Base-by-base conservation (phyloP, 2,888 invertebrate genomes). In the Nemapogon koenigi region DNA sequence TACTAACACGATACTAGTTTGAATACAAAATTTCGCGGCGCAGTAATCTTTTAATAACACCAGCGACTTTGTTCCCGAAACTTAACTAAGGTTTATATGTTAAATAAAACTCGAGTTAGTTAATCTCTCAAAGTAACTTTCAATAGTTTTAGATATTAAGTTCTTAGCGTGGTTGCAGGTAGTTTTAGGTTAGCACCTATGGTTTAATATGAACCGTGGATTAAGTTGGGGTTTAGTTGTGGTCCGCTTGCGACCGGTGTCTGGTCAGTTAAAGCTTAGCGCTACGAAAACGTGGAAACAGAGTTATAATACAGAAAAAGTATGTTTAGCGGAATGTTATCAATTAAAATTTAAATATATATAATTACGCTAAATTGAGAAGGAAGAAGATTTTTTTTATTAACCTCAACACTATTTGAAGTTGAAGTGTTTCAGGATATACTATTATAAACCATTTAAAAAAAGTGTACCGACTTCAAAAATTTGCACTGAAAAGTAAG, bases 191-290 rank as follows among this genome's bases (percentile, higher is more conserved):
- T 76, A 79, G 68, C 59, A 62, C 63, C 62, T 65, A 61, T 62
- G 71, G 70, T 66, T 70, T 72, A 73, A 71, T 68, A 62, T 66
- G 61, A 56, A 58, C 62, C 68, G 53, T 64, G 78, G 80, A 79
- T 81, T 75, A n/a, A 79, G 52, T 58, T 55, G 57, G 59, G 73
- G 69, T 69, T 75, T 71, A 68, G 67, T 59, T 54, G 57, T 47
- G 54, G 55, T 46, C 56, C 57, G 54, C 46, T 57, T 56, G 52
- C 51, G 52, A 48, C 48, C 60, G 56, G 59, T 54, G 43, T 55
- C 49, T 62, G 76, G 72, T 71, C 75, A 71, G 55, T 64, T 65
- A 61, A 71, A 64, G 59, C 71, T 61, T 50, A 46, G 47, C 57
- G 64, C 66, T 65, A 62, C 58, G 57, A 57, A 59, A 64, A 55